Percentiles rank a stretch among this genome's conserved stretches.
phyloP scores from a whole-genome alignment of 2,113 vertebrate species.

The Notothenia rossii region DNA sequence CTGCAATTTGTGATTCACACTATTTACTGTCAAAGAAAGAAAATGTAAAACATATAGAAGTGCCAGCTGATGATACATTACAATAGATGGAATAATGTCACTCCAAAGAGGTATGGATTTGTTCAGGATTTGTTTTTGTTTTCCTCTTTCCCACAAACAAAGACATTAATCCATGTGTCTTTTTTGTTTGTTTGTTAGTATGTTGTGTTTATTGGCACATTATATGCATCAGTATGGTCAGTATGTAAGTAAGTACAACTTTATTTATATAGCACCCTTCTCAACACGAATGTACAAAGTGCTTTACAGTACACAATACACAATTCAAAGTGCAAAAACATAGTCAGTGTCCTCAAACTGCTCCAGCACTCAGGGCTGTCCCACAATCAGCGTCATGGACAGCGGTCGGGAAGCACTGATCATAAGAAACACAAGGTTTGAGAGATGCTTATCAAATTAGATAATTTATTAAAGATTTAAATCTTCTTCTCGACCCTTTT shows the following conservation, averaged over 20 bases:
- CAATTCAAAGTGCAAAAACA: too few species aligned
- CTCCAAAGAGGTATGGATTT: neutral
- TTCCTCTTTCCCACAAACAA: neutral
- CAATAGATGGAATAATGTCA: too few species aligned
- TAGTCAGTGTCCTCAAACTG: neutral
- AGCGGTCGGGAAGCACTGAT: neutral
- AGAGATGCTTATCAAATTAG: too few species aligned
- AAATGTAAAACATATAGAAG: neutral
- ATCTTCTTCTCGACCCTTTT: too few species aligned
- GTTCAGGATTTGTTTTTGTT: too few species aligned
- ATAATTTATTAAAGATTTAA: too few species aligned
- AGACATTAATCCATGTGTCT: neutral
- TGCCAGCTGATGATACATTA: neutral
- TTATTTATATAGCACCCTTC: too few species aligned
- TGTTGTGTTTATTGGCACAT: neutral
- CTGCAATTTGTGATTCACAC: neutral
- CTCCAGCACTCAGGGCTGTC: neutral
- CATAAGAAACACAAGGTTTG: too few species aligned
- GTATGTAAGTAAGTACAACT: too few species aligned
- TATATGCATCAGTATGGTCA: too few species aligned
- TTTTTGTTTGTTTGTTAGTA: neutral
- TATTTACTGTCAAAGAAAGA: neutral
- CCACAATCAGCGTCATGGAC: neutral
- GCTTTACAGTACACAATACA: too few species aligned
- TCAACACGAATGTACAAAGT: too few species aligned